Base-by-base conservation (phyloP, 2,797 vertebrate genomes). In the Neosilurus hyrtlii region DNA sequence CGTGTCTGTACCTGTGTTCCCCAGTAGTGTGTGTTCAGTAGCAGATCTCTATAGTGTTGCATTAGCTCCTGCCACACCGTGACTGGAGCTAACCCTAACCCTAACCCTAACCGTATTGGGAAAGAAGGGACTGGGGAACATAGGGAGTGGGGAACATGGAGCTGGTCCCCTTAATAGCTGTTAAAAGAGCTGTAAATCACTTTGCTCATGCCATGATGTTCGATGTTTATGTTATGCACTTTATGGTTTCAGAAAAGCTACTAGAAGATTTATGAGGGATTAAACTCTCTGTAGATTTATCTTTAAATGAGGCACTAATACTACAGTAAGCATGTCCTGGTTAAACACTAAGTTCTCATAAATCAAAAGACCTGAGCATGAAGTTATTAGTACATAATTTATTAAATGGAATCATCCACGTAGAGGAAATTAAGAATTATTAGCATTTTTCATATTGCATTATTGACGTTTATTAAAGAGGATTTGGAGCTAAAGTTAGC, bases 161-260 rank as follows among this genome's bases (percentile, higher is more conserved):
- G 30, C 30, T 30, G 30, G 2, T 30, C 30, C 30, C 30, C 30
- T 30, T 30, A 30, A 1, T 30, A 22, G 30, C 3, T 7, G 7
- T 20, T 78, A 7, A 26, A 63, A 20, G 43, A 78, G 9, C 9
- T 37, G 9, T 71, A 14, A 73, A 61, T 59, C 10, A 18, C 56
- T 54, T 24, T 22, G 18, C 11, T 73, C 51, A 5, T 74, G 16
- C 0, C 18, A 61, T 22, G 18, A 8, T 8, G 18, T 26, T 43
- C 49, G 9, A 10, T 22, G 10, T 70, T 49, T 68, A 68, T 43
- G 4, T 43, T 59, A 7, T 59, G 22, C 37, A 12, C 59, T 91
- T 91, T 92, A 92, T 87, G 12, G 20, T 18, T 24, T 12, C 16
- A 26, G 63, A 79, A 79, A 43, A 89, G 68, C 35, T 24, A 61